Base-by-base conservation (phyloP, 2,113 vertebrate genomes). In the Clarias macrocephalus region DNA sequence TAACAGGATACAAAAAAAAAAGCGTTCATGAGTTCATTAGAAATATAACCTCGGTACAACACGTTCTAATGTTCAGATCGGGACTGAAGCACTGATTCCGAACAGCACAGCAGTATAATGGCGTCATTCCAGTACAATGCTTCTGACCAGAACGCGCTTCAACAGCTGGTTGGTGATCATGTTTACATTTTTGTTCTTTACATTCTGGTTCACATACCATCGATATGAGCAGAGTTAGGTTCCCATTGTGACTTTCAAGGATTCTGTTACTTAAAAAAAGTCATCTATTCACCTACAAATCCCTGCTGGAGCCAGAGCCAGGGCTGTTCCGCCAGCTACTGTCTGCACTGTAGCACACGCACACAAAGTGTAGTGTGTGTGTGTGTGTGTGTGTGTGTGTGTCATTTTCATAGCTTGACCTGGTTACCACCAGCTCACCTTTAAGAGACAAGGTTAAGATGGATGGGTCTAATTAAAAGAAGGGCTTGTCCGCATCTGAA, bases 401-500 rank as follows among this genome's bases (percentile, higher is more conserved):
- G 91, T 54, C 87, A 66, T 93, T 95, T 94, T 88, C 90, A 91
- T 91, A 94, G 94, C 89, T 93, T 94, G 93, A 96, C 94, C 94
- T 87, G 88, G 89, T 91, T 95, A 94, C 93, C 94, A 95, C 94
- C 90, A 91, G 92, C 94, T 95, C 93, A 95, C 94, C 94, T 94
- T 92, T 91, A 87, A 92, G 91, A 95, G 94, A 95, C 94, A 95
- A 94, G 95, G 95, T 96, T 96, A 95, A 95, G 95, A 96, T 93
- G 92, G 95, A 96, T 95, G 93, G 93, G 89, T 92, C 92, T 94
- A 95, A 95, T 96, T 95, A 96, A 96, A 95, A 95, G 93, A 94
- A 94, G 89, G 89, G 84, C 92, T 93, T 93, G 93, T 94, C 92
- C 91, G 93, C 90, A 90, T 91, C 91, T 95, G 94, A 94, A 94